Percentiles rank a stretch among this genome's conserved stretches.
These are phyloP conservation scores for Caenorhabditis remanei DNA, from an alignment of 1,140 invertebrate species.

Conservation along the genomic window DNA sequence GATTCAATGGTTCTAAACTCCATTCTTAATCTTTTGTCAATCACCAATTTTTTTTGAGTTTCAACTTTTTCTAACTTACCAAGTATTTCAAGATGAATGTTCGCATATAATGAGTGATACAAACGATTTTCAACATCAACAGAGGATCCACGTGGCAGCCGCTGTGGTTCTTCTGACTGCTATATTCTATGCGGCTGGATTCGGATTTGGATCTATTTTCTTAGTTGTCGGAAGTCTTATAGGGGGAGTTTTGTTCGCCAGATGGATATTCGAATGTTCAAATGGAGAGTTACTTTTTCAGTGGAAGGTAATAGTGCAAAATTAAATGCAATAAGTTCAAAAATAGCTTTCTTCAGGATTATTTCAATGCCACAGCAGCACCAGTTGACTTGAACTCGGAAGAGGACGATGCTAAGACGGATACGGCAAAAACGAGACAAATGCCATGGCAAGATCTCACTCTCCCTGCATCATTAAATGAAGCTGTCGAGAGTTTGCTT, in stretches of 20 bases:
- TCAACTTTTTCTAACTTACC: no score
- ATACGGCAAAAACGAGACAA: slow-evolving; percentile 30
- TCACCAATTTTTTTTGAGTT: no score
- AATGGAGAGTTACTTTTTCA: slow-evolving; percentile 21
- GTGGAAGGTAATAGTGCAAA: slow-evolving; percentile 1
- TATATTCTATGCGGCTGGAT: slow-evolving; percentile 53
- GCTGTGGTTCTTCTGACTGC: slow-evolving; percentile 20
- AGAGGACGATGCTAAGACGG: background rate
- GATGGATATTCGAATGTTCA: slow-evolving; percentile 38
- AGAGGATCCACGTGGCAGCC: slow-evolving; percentile 42
- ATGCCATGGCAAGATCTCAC: slow-evolving; percentile 61
- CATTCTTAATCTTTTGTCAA: no score
- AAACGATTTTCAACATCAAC: background rate
- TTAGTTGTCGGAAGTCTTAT: background rate
- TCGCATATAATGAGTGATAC: background rate
- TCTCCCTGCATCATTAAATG: slow-evolving; percentile 58
- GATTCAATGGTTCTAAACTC: no score
- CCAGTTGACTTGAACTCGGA: background rate
- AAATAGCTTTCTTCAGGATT: background rate
- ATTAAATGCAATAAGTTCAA: background rate
- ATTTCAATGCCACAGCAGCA: background rate
- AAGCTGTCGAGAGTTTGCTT: slow-evolving; percentile 62
- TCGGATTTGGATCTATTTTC: background rate
- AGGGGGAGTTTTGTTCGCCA: background rate
- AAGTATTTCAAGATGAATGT: background rate